phyloP scores from a whole-genome alignment of 2,113 vertebrate genomes.

The Onychostoma macrolepis region DNA sequence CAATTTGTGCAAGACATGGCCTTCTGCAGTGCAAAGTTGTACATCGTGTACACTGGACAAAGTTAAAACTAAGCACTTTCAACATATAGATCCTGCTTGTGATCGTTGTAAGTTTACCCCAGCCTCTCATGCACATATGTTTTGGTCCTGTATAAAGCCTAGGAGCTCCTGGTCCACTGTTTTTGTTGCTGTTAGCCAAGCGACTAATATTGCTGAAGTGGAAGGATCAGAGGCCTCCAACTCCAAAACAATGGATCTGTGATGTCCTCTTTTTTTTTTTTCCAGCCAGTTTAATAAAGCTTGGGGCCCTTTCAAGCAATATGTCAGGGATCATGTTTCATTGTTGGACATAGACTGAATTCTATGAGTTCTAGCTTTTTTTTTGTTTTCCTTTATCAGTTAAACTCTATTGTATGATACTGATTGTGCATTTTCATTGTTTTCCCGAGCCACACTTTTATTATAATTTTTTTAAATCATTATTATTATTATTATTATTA shows the following conservation, averaged over 20 bases:
- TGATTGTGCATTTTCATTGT: no score
- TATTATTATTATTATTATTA: no score
- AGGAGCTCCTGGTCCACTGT: not conserved
- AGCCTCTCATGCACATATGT: slow-evolving; percentile 19
- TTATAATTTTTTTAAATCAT: no score
- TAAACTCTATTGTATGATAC: no score
- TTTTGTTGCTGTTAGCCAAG: not conserved
- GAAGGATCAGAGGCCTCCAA: not conserved
- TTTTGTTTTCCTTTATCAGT: no score
- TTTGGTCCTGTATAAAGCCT: slow-evolving; percentile 11
- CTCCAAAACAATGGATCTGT: not conserved
- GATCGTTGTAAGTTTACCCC: not conserved
- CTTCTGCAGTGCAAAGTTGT: not conserved
- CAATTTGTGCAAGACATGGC: not conserved
- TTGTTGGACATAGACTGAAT: no score
- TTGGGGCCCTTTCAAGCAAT: no score
- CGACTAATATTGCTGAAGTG: slow-evolving; percentile 13
- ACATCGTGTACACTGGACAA: slow-evolving; percentile 7
- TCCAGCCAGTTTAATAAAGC: no score
- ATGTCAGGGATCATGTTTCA: no score
- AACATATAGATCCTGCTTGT: not conserved
- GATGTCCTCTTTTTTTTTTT: slow-evolving; percentile 9
- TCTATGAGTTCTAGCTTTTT: no score
- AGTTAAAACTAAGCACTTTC: slow-evolving; percentile 15
- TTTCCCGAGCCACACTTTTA: no score